Base-by-base conservation (phyloP, 1,140 invertebrate species). In the Drosophila arawakana region DNA sequence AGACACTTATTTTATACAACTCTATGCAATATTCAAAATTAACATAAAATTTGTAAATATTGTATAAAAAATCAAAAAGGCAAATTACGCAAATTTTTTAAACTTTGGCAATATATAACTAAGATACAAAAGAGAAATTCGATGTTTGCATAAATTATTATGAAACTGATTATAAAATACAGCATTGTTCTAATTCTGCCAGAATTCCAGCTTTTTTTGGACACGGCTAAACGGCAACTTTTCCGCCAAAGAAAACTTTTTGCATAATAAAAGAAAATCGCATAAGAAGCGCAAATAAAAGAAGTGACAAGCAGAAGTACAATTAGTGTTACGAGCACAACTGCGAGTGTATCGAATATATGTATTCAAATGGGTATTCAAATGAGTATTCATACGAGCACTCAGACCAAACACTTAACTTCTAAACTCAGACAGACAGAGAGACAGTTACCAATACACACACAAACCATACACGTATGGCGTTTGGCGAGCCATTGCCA, bases 401-500 rank as follows among this genome's bases (percentile, higher is more conserved):
- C 18, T 18, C 13, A 47, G 35, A 35, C 35, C 54, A 41, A 57
- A 57, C 54, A 57, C 52, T 57, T 15, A 41, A 15, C 37, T 57
- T 21, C 52, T 57, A 15, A 41, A 15, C 37, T 57, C n/a, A 57
- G 9, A 25, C 15, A 21, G 54, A 41, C 58, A 43, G 7, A 35
- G 58, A 57, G 54, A 57, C 54, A 57, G 35, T 21, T n/a, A 57
- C 15, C 18, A 55, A 59, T 13, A 35, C 54, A 49, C 54, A 49
- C 5, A 13, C 21, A 47, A 34, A 67, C n/a, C 34, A 68, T 41
- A 21, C n/a, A 21, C n/a, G 25, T 67, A 30, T 30, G 65, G 54
- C 58, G 69, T 62, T 60, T 76, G 67, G 63, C 68, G 69, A 80
- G 77, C 77, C 77, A 80, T 69, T 39, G 61, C 37, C 79, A 77